Evolutionary conservation across 2,888 invertebrate species (phyloP).

Genomic region (Atethmia centrago): DNA sequence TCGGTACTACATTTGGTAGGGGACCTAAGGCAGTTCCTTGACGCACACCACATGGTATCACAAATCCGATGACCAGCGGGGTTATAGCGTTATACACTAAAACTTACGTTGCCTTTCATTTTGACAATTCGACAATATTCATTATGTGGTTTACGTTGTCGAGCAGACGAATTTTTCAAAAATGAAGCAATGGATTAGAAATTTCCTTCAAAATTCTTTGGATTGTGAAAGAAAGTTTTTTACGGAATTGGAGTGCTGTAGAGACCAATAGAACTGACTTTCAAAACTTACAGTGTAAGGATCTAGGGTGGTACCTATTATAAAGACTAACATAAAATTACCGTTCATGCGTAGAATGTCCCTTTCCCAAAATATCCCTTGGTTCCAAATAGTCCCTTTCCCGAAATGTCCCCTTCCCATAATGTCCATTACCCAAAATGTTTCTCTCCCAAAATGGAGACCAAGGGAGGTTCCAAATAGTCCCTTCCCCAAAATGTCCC

Average conservation of each 20-base stretch:
- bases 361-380: too few relatives aligned
- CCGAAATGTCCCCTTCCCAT: too few relatives aligned
- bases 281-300: too few relatives aligned
- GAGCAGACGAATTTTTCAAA: neutral
- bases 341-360: neutral
- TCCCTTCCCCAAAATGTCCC: too few relatives aligned
- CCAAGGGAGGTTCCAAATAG: too few relatives aligned
- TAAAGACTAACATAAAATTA: neutral
- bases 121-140: neutral
- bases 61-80: neutral
- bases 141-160: neutral
- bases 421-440: too few relatives aligned
- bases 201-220: neutral
- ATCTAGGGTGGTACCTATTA: neutral
- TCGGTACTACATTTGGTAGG: neutral
- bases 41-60: neutral
- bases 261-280: neutral
- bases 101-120: neutral
- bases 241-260: neutral
- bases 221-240: neutral
- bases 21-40: neutral
- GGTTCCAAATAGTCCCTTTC: too few relatives aligned
- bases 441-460: too few relatives aligned
- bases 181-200: neutral
- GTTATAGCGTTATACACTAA: neutral